These are phyloP conservation scores for Butorides virescens DNA, from an alignment of 2,113 vertebrate species.

Conservation along the genomic window DNA sequence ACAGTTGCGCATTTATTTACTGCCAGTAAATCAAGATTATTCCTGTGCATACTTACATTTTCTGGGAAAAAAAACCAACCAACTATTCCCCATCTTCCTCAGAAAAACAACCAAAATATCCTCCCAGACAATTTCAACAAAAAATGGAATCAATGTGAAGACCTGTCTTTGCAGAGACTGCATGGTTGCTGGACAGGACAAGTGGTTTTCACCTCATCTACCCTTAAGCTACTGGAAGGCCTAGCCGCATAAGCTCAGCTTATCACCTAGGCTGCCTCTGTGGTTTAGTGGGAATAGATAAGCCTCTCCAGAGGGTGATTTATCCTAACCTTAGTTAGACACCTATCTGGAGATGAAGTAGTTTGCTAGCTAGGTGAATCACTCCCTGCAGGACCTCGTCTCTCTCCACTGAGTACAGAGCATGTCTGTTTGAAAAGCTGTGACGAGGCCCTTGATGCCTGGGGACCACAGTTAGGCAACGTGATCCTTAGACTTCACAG, in stretches of 20 bases:
- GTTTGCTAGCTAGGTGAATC: not conserved
- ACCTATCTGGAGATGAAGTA: not conserved
- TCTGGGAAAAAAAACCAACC: not conserved
- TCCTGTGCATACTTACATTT: not conserved
- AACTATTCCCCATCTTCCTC: not conserved
- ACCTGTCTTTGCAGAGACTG: not conserved
- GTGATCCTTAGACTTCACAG: not conserved
- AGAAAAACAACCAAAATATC: not conserved
- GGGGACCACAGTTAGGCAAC: not conserved
- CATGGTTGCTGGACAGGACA: not conserved
- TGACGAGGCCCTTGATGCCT: not conserved
- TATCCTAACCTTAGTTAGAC: not conserved
- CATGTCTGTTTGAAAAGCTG: not conserved
- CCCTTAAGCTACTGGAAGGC: not conserved
- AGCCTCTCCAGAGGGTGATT: not conserved
- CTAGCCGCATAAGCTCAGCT: not conserved
- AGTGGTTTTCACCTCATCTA: not conserved
- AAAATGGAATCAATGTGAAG: not conserved
- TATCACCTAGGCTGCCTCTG: not conserved
- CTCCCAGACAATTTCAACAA: not conserved
- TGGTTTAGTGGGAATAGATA: not conserved
- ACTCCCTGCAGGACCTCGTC: not conserved
- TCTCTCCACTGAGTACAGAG: not conserved
- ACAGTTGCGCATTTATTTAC: not conserved
- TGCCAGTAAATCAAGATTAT: not conserved